phyloP scores from a whole-genome alignment of 2,888 invertebrate genomes.

The Anoncus sp. region DNA sequence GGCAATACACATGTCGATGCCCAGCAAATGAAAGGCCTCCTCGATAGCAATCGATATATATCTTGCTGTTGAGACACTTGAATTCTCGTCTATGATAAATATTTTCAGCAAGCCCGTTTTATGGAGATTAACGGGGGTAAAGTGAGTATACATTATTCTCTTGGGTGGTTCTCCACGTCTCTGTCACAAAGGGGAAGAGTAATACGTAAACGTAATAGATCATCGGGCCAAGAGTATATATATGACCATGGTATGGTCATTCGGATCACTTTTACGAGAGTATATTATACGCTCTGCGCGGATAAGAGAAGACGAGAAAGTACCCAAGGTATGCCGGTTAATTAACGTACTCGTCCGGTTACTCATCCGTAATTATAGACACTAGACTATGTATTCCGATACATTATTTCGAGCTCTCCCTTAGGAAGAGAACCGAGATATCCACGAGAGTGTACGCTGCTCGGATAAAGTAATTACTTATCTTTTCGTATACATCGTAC shows the following conservation, averaged over 20 bases:
- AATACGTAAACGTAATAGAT: conserved; percentile 45
- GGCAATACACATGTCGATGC: too few relatives aligned
- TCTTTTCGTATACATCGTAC: conserved; percentile 48
- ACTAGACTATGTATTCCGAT: conserved; percentile 6
- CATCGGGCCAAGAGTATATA: not conserved
- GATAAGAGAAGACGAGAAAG: conserved; percentile 32
- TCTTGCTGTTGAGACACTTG: conserved; percentile 1
- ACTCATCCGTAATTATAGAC: conserved; percentile 54
- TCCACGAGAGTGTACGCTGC: conserved; percentile 14
- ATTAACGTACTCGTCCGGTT: conserved; percentile 54
- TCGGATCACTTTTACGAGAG: conserved; percentile 3
- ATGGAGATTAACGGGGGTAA: conserved; percentile 13
- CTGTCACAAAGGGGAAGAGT: conserved; percentile 5
- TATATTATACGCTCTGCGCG: too few relatives aligned
- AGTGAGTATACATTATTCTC: conserved; percentile 13
- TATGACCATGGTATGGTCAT: conserved; percentile 24
- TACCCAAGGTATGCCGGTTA: conserved; percentile 36
- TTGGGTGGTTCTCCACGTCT: conserved; percentile 27
- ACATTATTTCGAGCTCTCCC: conserved; percentile 23
- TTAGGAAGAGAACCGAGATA: conserved; percentile 23
- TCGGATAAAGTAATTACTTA: conserved; percentile 56
- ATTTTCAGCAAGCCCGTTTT: conserved; percentile 36
- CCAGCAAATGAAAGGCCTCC: too few relatives aligned
- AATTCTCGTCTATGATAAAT: conserved; percentile 20
- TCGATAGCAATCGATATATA: not conserved